These are phyloP conservation scores for Pao palembangensis DNA, from an alignment of 2,113 vertebrate genomes.

Conservation along the genomic window DNA sequence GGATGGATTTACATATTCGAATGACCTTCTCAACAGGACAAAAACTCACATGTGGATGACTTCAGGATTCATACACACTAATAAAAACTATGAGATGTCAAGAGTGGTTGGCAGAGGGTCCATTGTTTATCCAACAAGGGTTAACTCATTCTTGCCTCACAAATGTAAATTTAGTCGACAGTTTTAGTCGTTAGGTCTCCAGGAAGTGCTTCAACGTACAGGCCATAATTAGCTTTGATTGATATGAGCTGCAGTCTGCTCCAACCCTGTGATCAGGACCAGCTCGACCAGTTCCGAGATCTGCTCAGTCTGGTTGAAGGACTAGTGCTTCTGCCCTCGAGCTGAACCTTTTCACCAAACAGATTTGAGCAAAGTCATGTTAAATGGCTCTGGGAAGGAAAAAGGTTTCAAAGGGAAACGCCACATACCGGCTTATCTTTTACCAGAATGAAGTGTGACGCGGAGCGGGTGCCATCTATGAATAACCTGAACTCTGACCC, in stretches of 20 bases:
- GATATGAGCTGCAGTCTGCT: slow-evolving; percentile 9
- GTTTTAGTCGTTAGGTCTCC: slow-evolving; percentile 8
- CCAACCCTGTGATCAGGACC: slow-evolving; percentile 35
- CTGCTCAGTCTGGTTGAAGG: slow-evolving; percentile 21
- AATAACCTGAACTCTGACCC: not conserved
- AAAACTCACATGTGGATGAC: too few species aligned
- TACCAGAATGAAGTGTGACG: too few species aligned
- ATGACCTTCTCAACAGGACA: too few species aligned
- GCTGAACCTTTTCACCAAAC: slow-evolving; percentile 14
- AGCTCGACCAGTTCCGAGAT: slow-evolving; percentile 39
- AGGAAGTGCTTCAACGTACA: not conserved
- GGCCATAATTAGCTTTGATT: slow-evolving; percentile 38
- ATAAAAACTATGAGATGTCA: too few species aligned
- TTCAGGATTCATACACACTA: too few species aligned
- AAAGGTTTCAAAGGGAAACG: too few species aligned
- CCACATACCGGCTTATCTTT: not conserved
- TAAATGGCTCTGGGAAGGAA: not conserved
- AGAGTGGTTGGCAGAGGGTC: too few species aligned
- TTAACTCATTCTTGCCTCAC: not conserved
- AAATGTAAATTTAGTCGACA: not conserved
- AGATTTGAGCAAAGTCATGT: slow-evolving; percentile 1
- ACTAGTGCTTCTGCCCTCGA: slow-evolving; percentile 19
- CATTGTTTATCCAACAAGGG: not conserved
- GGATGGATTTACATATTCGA: slow-evolving; percentile 17
- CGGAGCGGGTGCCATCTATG: not conserved